Evolutionary conservation across 2,797 vertebrate genomes (phyloP).

Genomic region (Dendrocincla tyrannina): DNA sequence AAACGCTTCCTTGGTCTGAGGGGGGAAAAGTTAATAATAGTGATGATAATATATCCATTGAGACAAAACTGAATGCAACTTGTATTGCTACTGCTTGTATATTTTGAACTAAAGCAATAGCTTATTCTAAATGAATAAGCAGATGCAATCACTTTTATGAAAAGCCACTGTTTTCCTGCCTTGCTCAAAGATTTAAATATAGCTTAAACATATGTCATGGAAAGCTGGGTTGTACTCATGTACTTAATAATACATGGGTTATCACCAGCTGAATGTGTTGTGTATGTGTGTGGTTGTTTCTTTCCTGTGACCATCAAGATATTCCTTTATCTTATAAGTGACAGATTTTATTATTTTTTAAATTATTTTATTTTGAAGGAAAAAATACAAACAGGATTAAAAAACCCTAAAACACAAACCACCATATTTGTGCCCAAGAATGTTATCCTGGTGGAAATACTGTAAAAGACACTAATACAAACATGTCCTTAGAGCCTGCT

Average conservation of each 20-base stretch:
- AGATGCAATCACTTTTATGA: conserved; percentile 50
- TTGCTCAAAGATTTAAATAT: conserved; percentile 37
- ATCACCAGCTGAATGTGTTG: neutral
- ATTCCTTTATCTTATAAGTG: neutral
- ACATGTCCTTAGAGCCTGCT: neutral
- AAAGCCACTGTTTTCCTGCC: conserved; percentile 37
- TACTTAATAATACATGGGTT: conserved; percentile 44
- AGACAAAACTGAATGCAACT: conserved; percentile 43
- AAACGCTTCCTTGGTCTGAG: neutral
- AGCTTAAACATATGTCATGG: conserved; percentile 14
- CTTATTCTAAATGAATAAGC: conserved; percentile 47
- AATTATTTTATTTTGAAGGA: neutral
- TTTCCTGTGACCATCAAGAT: neutral
- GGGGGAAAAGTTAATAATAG: neutral
- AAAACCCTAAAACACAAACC: neutral
- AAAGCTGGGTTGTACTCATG: neutral
- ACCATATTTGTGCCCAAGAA: neutral
- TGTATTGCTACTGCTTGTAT: conserved; percentile 20
- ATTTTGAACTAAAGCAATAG: neutral
- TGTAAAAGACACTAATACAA: neutral
- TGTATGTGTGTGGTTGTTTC: neutral
- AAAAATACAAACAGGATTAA: neutral
- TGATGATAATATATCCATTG: conserved; percentile 27
- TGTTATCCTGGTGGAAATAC: neutral
- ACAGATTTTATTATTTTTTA: neutral